phyloP scores from a whole-genome alignment of 1,140 invertebrate species.

The Zophobas morio region DNA sequence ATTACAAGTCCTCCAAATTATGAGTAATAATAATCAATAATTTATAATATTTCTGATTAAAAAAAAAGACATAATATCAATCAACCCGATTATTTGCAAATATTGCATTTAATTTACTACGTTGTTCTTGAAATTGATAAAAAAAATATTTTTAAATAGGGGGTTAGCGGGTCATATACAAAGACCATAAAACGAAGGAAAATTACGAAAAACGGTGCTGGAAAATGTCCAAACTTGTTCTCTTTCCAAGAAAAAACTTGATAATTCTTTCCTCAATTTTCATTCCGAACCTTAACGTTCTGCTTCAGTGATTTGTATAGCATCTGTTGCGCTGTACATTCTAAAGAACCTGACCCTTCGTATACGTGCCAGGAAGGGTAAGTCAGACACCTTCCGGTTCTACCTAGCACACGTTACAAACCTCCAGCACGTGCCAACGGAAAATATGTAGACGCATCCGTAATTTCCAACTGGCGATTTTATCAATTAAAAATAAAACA shows the following conservation, averaged over 20 bases:
- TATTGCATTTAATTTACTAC: too few relatives aligned
- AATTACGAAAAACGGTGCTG: too few relatives aligned
- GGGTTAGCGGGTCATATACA: too few relatives aligned
- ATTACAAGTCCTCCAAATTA: too few relatives aligned
- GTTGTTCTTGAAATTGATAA: too few relatives aligned
- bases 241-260: not conserved
- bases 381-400: slow-evolving; percentile 33
- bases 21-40: too few relatives aligned
- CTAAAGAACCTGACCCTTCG: slow-evolving; percentile 29
- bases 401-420: slow-evolving; percentile 16
- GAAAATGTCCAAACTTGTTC: too few relatives aligned
- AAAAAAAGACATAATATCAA: too few relatives aligned
- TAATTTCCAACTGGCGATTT: not conserved
- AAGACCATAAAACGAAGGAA: too few relatives aligned
- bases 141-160: too few relatives aligned
- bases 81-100: too few relatives aligned
- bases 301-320: slow-evolving; percentile 25
- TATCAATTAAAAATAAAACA: not conserved
- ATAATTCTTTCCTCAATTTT: not conserved
- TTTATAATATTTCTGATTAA: too few relatives aligned
- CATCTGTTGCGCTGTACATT: slow-evolving; percentile 39
- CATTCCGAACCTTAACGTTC: not conserved
- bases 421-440: slow-evolving; percentile 42
- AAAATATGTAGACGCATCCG: slow-evolving; percentile 15
- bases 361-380: slow-evolving; percentile 37